Evolutionary conservation across 1,140 invertebrate genomes (phyloP).

Genomic region (Brachionus rubens): DNA sequence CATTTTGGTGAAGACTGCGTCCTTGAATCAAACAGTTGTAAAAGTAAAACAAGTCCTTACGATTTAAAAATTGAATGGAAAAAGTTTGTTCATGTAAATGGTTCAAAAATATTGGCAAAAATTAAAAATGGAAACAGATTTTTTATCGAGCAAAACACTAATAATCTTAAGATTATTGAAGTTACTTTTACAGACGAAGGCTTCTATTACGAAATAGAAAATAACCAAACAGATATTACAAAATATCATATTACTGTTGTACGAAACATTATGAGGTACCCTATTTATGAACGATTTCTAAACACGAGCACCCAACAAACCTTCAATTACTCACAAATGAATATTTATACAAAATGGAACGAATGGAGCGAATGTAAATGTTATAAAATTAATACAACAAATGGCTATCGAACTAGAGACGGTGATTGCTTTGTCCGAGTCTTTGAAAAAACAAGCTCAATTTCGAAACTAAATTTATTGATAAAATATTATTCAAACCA

Average conservation of each 20-base stretch:
- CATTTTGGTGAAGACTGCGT: conserved; percentile 4
- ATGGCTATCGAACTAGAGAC: background rate
- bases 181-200: background rate
- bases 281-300: background rate
- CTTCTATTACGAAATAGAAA: background rate
- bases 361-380: no score
- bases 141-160: background rate
- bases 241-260: conserved; percentile 15
- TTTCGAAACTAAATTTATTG: background rate
- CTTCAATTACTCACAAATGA: background rate
- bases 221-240: background rate
- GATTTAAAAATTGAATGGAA: background rate
- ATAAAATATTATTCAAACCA: background rate
- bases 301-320: background rate
- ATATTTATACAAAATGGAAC: background rate
- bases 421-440: background rate
- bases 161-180: conserved; percentile 11
- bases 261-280: background rate
- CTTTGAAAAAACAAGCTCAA: background rate
- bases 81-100: background rate
- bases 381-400: no score
- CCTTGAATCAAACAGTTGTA: conserved; percentile 5
- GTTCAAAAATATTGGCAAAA: background rate
- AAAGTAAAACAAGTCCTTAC: background rate
- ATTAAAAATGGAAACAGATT: background rate